A percentile compares a stretch with the other conserved stretches of the same genome.
Evolutionary conservation across 2,797 vertebrate genomes (phyloP).

Genomic region (Okamejei kenojei): DNA sequence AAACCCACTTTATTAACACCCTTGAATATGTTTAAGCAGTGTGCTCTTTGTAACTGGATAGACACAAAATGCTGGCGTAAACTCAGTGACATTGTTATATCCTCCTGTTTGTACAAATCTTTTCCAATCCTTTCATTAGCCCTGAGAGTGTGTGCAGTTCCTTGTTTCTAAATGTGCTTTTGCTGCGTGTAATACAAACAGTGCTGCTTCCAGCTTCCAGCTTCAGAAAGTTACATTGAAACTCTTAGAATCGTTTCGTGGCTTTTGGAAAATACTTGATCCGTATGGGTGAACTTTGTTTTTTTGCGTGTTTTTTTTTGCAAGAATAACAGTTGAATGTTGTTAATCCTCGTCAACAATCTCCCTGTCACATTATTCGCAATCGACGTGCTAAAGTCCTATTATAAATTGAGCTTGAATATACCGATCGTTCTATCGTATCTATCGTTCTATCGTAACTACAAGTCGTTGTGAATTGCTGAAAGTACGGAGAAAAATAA

Average conservation of each 20-base stretch:
- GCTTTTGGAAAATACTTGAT: background rate
- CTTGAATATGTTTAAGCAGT: too few relatives aligned
- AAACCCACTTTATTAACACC: too few relatives aligned
- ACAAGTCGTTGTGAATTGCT: background rate
- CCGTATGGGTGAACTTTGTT: too few relatives aligned
- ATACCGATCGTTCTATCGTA: background rate
- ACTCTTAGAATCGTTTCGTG: background rate
- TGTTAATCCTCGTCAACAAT: background rate
- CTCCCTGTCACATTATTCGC: background rate
- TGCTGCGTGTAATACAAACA: too few relatives aligned
- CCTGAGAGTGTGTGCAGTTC: too few relatives aligned
- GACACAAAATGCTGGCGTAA: too few relatives aligned
- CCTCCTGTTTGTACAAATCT: background rate
- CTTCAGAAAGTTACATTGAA: background rate
- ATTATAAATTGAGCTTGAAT: background rate
- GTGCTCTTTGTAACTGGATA: background rate
- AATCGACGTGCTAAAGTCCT: background rate
- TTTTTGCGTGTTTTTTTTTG: too few relatives aligned
- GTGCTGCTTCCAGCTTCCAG: too few relatives aligned
- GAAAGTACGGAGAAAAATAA: background rate
- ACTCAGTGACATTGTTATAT: too few relatives aligned
- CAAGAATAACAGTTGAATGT: too few relatives aligned
- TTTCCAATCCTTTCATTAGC: background rate
- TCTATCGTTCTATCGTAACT: too few relatives aligned
- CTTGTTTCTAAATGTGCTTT: background rate